Evolutionary conservation across 2,113 vertebrate species (phyloP).

Genomic region (Oncorhynchus tshawytscha): DNA sequence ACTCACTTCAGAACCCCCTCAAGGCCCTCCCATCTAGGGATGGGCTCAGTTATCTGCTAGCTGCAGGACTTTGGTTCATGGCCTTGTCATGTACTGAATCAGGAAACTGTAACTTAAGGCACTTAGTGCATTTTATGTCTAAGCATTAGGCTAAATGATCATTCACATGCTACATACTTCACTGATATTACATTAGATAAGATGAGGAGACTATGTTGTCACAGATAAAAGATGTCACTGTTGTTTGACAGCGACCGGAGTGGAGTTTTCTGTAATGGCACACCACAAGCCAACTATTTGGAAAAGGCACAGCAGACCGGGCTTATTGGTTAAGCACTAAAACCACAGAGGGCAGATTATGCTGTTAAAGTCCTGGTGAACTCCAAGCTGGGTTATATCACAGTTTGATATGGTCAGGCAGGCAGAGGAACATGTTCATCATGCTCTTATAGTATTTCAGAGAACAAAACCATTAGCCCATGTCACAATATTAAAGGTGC

Average conservation of each 20-base stretch:
- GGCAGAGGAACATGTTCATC: neutral
- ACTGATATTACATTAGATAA: no score
- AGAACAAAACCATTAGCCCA: neutral
- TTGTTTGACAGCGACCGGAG: neutral
- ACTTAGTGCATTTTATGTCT: no score
- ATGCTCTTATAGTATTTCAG: neutral
- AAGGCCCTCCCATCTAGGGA: no score
- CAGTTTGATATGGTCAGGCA: neutral
- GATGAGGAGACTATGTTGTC: no score
- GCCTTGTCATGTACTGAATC: no score
- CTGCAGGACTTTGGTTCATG: no score
- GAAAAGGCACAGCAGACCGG: neutral
- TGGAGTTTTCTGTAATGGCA: neutral
- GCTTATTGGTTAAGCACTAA: constrained; percentile 2
- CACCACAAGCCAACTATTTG: neutral
- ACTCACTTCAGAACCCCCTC: no score
- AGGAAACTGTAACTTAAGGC: no score
- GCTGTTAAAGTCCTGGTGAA: neutral
- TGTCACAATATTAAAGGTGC: neutral
- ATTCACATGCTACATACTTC: no score
- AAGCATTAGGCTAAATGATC: no score
- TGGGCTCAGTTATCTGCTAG: no score
- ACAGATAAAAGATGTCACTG: no score
- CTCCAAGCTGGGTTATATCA: neutral
- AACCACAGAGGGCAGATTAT: neutral